Base-by-base conservation (phyloP, 2,888 invertebrate species). In the Ceramica pisi region DNA sequence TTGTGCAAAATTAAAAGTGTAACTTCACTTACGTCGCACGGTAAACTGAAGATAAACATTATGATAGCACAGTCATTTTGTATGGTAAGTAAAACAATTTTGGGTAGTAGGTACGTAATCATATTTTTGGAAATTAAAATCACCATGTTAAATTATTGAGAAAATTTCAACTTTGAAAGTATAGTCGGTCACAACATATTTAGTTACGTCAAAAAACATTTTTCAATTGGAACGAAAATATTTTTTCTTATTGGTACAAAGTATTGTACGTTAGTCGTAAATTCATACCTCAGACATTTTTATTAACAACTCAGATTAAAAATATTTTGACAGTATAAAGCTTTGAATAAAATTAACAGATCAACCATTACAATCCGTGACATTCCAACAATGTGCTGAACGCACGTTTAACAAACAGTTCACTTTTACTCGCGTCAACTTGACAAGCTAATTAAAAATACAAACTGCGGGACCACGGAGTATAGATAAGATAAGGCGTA, bases 401-500 rank as follows among this genome's bases (percentile, higher is more conserved):
- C 67, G 62, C 64, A 72, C 56, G 63, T 55, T 68, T 66, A 76
- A 78, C 80, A 77, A 81, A 78, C 66, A 56, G 68, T 87, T 86
- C 71, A 81, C 86, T 85, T 87, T 88, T 89, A 86, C 84, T 78
- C 44, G 23, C 74, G 64, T 84, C 86, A 82, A 68, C 65, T 84
- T 90, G 91, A 92, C 91, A 92, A 89, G 89, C 85, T 90, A 92
- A 92, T 92, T 92, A 92, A 89, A 90, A 90, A 87, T 84, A 86
- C 83, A 86, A 86, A 88, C 85, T 83, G 73, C 79, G 78, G 31
- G 64, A 66, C 79, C 23, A 53, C 21, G 7, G 21, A 66, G 78
- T 78, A 81, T 60, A 19, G 46, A 75, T 75, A 14, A 60, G 21
- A 63, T 41, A 53, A 65, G 38, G 14, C 23, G 1, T 51, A 38